Conservation (phyloP, 2,113 vertebrate genomes). For the Neodontobutis hainanensis region DNA sequence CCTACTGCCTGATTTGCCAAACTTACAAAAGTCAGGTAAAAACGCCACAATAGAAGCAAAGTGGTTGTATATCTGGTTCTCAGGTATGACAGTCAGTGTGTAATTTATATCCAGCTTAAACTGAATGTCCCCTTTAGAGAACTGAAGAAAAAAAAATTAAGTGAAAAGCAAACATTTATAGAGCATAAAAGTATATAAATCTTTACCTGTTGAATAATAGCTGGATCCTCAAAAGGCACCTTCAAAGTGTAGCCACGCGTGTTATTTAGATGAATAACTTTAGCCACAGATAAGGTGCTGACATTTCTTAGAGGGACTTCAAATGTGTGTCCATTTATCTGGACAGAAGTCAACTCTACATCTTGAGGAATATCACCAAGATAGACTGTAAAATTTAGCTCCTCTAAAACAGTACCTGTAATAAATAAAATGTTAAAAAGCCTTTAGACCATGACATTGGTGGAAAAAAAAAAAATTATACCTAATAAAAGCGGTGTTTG, state of each 20-base stretch:
- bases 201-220: constrained; percentile 46
- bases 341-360: constrained; percentile 38
- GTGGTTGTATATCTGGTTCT: constrained; percentile 39
- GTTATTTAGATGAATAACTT: constrained; percentile 28
- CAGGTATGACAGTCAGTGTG: constrained; percentile 53
- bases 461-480: no score
- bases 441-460: no score
- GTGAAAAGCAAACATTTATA: neutral
- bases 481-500: no score
- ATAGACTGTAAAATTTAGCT: constrained; percentile 48
- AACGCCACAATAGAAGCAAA: constrained; percentile 4
- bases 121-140: constrained; percentile 31
- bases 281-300: neutral
- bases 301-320: neutral
- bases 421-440: no score
- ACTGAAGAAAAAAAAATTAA: constrained; percentile 32
- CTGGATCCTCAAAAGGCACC: constrained; percentile 58
- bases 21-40: constrained; percentile 62
- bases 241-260: constrained; percentile 56
- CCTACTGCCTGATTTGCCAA: no score
- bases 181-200: neutral
- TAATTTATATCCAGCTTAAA: constrained; percentile 62
- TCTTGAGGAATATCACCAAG: constrained; percentile 65
- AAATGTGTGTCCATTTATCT: constrained; percentile 47
- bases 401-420: constrained; percentile 34